Base-by-base conservation (phyloP, 2,113 vertebrate genomes). In the Phrynosoma blainvillii region DNA sequence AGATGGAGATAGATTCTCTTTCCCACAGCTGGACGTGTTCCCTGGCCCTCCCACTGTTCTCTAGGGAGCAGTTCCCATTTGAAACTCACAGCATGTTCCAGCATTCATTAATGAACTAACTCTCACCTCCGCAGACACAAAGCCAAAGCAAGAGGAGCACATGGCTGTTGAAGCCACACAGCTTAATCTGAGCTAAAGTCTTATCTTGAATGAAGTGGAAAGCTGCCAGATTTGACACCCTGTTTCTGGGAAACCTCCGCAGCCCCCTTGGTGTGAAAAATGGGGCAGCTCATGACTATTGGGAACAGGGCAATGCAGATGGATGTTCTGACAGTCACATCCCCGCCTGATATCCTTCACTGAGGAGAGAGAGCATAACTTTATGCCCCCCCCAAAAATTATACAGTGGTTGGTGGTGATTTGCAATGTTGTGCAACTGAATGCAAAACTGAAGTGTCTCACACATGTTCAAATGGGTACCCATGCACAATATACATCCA, bases 61-160 rank as follows among this genome's bases (percentile, higher is more conserved):
- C 83, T 21, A 25, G 36, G 36, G 27, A 84, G 82, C 23, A 52
- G 70, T 87, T 71, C 85, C 85, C 85, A 81, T 80, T 87, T 66
- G 25, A 25, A 47, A 59, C 54, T 70, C 16, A 27, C 77, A 27
- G 65, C 62, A 23, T 30, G 77, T 62, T 79, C 79, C 85, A 86
- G 65, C 56, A 59, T 30, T 47, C 52, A 87, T 87, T 81, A 81
- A 81, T 87, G 78, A 81, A 42, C 5, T 1, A 18, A 87, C 56
- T 73, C 70, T 79, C 76, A 71, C 65, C 70, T 66, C 52, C 25
- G 2, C 52, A 80, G 78, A 74, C 16, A 59, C n/a, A 81, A 40
- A 71, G 21, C n/a, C 25, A 5, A 30, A 52, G 21, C 21, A 54
- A 30, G 47, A 56, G 4, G 32, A 11, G 27, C 18, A 13, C 52